Conservation (phyloP, 2,113 vertebrate species). For the Tychaedon coryphoeus region DNA sequence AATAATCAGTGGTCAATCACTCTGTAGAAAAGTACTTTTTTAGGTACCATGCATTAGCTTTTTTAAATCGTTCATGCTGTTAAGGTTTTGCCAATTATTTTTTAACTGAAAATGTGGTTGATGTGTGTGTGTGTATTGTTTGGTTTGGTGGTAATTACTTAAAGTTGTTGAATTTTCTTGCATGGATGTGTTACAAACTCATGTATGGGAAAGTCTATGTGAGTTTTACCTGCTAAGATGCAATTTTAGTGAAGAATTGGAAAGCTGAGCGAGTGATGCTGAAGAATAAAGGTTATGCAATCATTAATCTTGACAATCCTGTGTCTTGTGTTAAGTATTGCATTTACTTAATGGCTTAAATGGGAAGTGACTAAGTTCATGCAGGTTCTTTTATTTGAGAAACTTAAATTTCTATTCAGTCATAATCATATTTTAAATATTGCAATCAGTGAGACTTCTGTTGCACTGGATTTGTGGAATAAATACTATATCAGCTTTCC, state of each 20-base stretch:
- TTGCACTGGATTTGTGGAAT: neutral
- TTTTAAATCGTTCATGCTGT: neutral
- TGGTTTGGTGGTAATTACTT: neutral
- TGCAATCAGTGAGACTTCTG: neutral
- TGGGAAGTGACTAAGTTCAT: neutral
- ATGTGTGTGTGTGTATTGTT: neutral
- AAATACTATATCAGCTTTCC: neutral
- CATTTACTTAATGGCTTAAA: neutral
- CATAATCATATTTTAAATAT: neutral
- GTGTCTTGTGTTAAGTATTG: neutral
- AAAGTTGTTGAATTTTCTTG: neutral
- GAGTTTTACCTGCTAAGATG: neutral
- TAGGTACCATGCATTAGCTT: neutral
- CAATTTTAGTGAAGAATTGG: neutral
- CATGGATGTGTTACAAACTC: neutral
- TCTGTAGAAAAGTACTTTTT: neutral
- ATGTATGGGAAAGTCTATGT: neutral
- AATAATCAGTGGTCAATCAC: neutral
- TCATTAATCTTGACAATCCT: neutral
- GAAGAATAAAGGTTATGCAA: neutral
- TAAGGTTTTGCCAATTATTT: neutral
- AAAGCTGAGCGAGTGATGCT: neutral
- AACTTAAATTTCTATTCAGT: neutral
- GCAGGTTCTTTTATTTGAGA: neutral
- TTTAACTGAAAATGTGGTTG: neutral